Evolutionary conservation across 2,113 vertebrate genomes (phyloP), one percentile per base, ranked within the genome.

Genomic region (Mormyrus lacerda): DNA sequence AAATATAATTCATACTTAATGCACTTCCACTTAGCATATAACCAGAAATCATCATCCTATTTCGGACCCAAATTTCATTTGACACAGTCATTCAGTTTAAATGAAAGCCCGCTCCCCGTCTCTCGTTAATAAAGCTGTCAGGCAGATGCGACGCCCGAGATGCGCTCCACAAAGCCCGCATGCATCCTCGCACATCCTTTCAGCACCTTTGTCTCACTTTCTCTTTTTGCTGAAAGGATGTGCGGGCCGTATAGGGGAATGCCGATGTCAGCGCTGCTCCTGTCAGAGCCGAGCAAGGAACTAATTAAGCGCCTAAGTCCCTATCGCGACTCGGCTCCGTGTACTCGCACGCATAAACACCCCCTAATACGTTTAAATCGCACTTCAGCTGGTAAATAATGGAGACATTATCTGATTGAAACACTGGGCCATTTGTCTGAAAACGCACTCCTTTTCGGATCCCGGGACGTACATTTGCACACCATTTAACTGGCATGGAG

Each of bases 121-220:
- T 91, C 91, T 88, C 39, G 90, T 94, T 96, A 95, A 94, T 94
- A 94, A 95, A 91, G 91, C 92, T 94, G 94, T 95, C 94, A 94
- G 92, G 93, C 93, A 93, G 95, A 91, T 93, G 91, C 15, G 90
- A 88, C 90, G 44, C 83, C 11, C 45, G 48, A 85, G 44, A 85
- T 48, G 83, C 83, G 19, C 83, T 50, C 44, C 24, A 27, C 48
- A 85, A 85, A 85, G 83, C 83, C 47, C 45, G 9, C 82, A 27
- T 47, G 82, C 39, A 27, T 48, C 35, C 83, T 85, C 45, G n/a
- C 47, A 27, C 44, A 48, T 47, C n/a, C 24, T 85, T 13, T 85
- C 83, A 9, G 44, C 83, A 85, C 17, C 86, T 58, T 24, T 61
- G 53, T 88, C 87, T 88, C 24, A 24, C 10, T 79, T 13, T 79